Evolutionary conservation across 2,113 vertebrate species (phyloP), one percentile per base, ranked within the genome.

Genomic region (Tinamus guttatus): DNA sequence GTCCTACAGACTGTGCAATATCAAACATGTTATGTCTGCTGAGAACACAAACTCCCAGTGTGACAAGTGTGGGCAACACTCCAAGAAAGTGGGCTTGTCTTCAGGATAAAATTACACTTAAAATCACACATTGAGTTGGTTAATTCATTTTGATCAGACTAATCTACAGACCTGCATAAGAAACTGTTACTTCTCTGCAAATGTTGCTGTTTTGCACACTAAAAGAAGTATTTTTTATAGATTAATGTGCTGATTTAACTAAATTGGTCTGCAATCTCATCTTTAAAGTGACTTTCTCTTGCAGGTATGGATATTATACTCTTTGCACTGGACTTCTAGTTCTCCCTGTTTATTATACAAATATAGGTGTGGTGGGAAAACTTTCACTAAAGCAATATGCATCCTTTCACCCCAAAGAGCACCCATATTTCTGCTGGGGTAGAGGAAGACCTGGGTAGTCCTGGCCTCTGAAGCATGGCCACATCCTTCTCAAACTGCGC

Each of bases 21-120:
- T 82, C 73, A 86, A 94, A 96, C 95, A 94, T 85, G 92, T 94
- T 96, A 96, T 82, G 90, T 94, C 92, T 95, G 88, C 93, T 94
- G 67, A 63, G 92, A 93, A 95, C 85, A 92, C 90, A 89, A 90
- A 86, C 88, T 94, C 93, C 92, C 94, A 86, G 27, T 47, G 30
- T 95, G 90, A 94, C 65, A 86, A 92, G 62, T 87, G 88, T 69
- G 30, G 90, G 90, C 92, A 93, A 2, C 0, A 1, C 40, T 89
- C 63, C 94, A 93, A 96, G 62, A 64, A 90, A 96, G 83, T 86
- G 69, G 81, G 90, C 77, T 86, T 90, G 80, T 78, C 83, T 93
- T 94, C 28, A 9, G 47, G 18, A 64, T 43, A 65, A 86, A 86
- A 75, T 28, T 40, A 10, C 56, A n/a, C 43, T 94, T 81, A 71